Conservation (phyloP, 2,797 vertebrate species). For the Enteromius paludinosus region DNA sequence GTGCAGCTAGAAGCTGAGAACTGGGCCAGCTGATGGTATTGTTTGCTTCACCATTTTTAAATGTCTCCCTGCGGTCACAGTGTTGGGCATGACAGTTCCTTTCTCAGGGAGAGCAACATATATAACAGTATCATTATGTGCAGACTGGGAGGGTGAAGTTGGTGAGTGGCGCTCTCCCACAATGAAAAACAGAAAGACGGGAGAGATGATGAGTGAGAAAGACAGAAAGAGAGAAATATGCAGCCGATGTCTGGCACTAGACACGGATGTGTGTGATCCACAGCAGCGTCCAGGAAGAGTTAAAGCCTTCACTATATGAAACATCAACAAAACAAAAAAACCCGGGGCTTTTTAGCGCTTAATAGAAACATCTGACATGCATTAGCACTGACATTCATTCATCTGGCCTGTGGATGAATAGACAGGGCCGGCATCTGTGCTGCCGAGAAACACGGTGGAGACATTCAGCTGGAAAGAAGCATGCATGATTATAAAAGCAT, state of each 20-base stretch:
- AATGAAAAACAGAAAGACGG: conserved; percentile 45
- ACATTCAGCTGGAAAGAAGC: conserved; percentile 21
- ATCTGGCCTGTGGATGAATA: conserved; percentile 68
- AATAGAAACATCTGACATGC: conserved; percentile 80
- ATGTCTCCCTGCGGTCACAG: conserved; percentile 74
- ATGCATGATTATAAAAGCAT: conserved; percentile 63
- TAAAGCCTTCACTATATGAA: conserved; percentile 80
- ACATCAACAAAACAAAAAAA: conserved; percentile 76
- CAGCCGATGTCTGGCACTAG: conserved; percentile 70
- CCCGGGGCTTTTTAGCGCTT: conserved; percentile 74
- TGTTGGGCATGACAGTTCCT: conserved; percentile 73
- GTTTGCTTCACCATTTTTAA: conserved; percentile 65
- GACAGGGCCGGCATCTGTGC: conserved; percentile 26
- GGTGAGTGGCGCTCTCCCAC: conserved; percentile 74
- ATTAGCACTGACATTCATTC: conserved; percentile 75
- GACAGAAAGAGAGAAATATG: conserved; percentile 33
- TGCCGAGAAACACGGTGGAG: conserved; percentile 13
- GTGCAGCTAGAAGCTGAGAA: conserved; percentile 40
- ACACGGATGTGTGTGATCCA: conserved; percentile 76
- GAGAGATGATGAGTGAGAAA: conserved; percentile 41
- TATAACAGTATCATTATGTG: conserved; percentile 78
- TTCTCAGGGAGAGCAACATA: conserved; percentile 76
- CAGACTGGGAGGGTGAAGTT: conserved; percentile 78
- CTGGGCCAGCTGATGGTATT: conserved; percentile 66
- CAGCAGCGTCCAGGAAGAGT: conserved; percentile 70